Percentiles rank a stretch among this genome's conserved stretches.
phyloP scores from a whole-genome alignment of 2,888 invertebrate species.

The Drosophila sordidapex region DNA sequence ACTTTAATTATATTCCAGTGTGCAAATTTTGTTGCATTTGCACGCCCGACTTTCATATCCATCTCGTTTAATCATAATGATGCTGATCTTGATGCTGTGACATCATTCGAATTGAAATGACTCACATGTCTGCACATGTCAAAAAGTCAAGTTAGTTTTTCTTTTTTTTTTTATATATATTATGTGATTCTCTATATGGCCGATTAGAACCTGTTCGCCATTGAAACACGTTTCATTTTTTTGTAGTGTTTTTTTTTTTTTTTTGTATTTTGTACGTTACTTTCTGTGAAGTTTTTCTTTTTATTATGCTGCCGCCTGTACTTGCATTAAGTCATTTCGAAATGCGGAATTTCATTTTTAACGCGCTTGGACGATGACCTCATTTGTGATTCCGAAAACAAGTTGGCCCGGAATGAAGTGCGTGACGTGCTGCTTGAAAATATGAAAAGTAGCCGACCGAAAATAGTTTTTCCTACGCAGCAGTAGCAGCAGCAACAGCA shows the following conservation, averaged over 20 bases:
- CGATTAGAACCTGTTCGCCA: slow-evolving; percentile 60
- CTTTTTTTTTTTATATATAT: neutral
- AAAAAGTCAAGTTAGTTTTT: slow-evolving; percentile 15
- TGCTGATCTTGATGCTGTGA: slow-evolving; percentile 17
- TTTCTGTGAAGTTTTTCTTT: slow-evolving; percentile 13
- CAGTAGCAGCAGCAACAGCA: slow-evolving; percentile 16
- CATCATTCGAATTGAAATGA: slow-evolving; percentile 42
- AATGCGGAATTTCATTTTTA: slow-evolving; percentile 58
- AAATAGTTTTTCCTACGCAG: slow-evolving; percentile 52
- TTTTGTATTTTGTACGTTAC: neutral
- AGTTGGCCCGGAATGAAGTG: slow-evolving; percentile 37
- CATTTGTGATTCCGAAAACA: slow-evolving; percentile 54
- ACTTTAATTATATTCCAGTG: neutral
- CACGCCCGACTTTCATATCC: neutral
- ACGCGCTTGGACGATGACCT: slow-evolving; percentile 70
- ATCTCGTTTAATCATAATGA: neutral
- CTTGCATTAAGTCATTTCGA: slow-evolving; percentile 43
- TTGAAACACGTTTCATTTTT: slow-evolving; percentile 63
- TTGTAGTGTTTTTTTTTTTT: slow-evolving; percentile 1
- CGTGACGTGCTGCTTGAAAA: slow-evolving; percentile 57
- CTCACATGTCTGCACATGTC: slow-evolving; percentile 45
- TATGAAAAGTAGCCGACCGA: slow-evolving; percentile 51
- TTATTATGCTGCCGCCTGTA: slow-evolving; percentile 20
- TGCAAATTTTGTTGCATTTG: slow-evolving; percentile 8
- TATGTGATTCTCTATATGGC: slow-evolving; percentile 8